These are phyloP conservation scores for Laspeyria flexula DNA, from an alignment of 2,888 invertebrate species.

Conservation along the genomic window DNA sequence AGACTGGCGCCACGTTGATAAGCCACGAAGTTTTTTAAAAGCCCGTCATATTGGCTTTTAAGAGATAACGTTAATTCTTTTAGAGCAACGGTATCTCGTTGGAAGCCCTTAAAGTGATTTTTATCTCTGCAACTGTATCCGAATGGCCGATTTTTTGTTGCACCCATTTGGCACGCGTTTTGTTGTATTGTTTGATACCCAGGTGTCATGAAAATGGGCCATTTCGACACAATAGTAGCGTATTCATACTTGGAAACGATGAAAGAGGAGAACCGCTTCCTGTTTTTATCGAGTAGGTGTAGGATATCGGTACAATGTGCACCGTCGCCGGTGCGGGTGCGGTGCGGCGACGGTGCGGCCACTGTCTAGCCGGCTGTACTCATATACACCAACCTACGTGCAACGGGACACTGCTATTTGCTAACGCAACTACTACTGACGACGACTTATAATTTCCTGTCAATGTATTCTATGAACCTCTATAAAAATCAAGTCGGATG, in stretches of 20 bases:
- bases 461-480: slow-evolving; percentile 45
- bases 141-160: slow-evolving; percentile 57
- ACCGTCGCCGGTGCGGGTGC: slow-evolving; percentile 25
- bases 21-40: slow-evolving; percentile 47
- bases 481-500: slow-evolving; percentile 18
- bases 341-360: slow-evolving; percentile 13
- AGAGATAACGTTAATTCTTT: slow-evolving; percentile 56
- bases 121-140: slow-evolving; percentile 62
- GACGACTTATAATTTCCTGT: slow-evolving; percentile 66
- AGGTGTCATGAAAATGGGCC: slow-evolving; percentile 24
- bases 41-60: slow-evolving; percentile 43
- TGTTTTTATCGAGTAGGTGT: slow-evolving; percentile 54
- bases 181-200: slow-evolving; percentile 44
- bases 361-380: slow-evolving; percentile 38
- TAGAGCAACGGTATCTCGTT: slow-evolving; percentile 53
- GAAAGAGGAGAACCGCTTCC: slow-evolving; percentile 63
- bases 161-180: slow-evolving; percentile 65
- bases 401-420: slow-evolving; percentile 68
- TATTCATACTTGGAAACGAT: slow-evolving; percentile 42
- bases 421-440: slow-evolving; percentile 53
- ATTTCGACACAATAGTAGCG: slow-evolving; percentile 33
- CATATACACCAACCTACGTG: slow-evolving; percentile 46
- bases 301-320: slow-evolving; percentile 37
- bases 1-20: slow-evolving; percentile 65
- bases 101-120: slow-evolving; percentile 60